Conservation (phyloP, 2,888 invertebrate genomes). For the Toxonevra muliebris region DNA sequence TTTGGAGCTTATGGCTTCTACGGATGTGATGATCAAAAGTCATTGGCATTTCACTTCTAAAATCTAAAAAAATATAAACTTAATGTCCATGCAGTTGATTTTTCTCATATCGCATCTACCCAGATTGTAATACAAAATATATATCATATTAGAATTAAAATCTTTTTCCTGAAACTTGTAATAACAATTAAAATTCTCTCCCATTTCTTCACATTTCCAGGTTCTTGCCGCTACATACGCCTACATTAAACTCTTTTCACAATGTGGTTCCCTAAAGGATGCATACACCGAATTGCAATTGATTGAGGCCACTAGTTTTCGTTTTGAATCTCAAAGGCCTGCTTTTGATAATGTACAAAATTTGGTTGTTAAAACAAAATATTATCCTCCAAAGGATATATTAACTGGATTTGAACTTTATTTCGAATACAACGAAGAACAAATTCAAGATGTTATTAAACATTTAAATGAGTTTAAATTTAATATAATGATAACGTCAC, state of each 20-base stretch:
- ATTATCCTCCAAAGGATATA: conserved; percentile 80
- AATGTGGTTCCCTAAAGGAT: conserved; percentile 43
- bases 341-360: conserved; percentile 82
- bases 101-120: no score
- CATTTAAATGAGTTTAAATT: conserved; percentile 58
- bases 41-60: no score
- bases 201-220: conserved; percentile 60
- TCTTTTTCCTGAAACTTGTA: no score
- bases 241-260: conserved; percentile 77
- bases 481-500: conserved; percentile 62
- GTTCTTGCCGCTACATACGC: conserved; percentile 82
- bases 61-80: no score
- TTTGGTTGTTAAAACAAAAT: conserved; percentile 80
- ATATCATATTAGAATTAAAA: no score
- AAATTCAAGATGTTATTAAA: conserved; percentile 50
- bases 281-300: conserved; percentile 70
- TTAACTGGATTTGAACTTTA: conserved; percentile 79
- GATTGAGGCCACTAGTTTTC: conserved; percentile 79
- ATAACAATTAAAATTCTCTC: neutral
- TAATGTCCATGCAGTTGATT: no score
- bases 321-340: conserved; percentile 75
- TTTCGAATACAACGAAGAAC: conserved; percentile 80
- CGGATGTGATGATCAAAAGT: no score
- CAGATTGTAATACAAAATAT: no score
- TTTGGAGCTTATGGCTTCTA: no score